Conservation (phyloP, 2,797 vertebrate species). For the Bovichtus diacanthus region DNA sequence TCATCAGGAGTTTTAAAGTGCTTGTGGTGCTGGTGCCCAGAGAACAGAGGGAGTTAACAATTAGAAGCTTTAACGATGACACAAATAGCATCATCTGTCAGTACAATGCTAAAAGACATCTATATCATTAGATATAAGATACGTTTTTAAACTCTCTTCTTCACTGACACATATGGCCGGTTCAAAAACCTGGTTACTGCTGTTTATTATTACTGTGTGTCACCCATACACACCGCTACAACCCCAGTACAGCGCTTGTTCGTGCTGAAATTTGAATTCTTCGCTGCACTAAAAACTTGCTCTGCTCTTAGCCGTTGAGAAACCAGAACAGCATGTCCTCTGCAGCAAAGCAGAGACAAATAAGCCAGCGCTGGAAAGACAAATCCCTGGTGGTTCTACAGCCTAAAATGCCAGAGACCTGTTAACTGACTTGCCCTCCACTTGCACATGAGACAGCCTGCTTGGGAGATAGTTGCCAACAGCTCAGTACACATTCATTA, state of each 20-base stretch:
- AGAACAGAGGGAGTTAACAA: too few relatives aligned
- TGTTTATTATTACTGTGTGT: background rate
- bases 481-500: slow-evolving; percentile 14
- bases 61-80: background rate
- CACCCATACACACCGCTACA: background rate
- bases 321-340: slow-evolving; percentile 19
- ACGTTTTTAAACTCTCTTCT: background rate
- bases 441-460: slow-evolving; percentile 3
- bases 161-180: background rate
- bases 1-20: too few relatives aligned
- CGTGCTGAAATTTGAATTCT: background rate
- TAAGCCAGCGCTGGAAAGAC: background rate
- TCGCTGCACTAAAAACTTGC: background rate
- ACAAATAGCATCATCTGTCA: too few relatives aligned
- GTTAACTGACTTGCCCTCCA: slow-evolving; percentile 13
- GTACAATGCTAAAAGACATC: background rate
- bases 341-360: slow-evolving; percentile 10
- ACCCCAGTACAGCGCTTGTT: background rate
- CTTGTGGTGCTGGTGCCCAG: too few relatives aligned
- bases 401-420: slow-evolving; percentile 5
- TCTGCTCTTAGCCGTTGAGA: slow-evolving; percentile 9
- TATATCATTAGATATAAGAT: background rate
- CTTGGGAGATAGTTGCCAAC: slow-evolving; percentile 6
- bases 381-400: background rate
- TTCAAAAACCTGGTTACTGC: background rate